These are phyloP conservation scores for Bilobella aurantiaca DNA, from an alignment of 1,140 invertebrate genomes.

Conservation along the genomic window DNA sequence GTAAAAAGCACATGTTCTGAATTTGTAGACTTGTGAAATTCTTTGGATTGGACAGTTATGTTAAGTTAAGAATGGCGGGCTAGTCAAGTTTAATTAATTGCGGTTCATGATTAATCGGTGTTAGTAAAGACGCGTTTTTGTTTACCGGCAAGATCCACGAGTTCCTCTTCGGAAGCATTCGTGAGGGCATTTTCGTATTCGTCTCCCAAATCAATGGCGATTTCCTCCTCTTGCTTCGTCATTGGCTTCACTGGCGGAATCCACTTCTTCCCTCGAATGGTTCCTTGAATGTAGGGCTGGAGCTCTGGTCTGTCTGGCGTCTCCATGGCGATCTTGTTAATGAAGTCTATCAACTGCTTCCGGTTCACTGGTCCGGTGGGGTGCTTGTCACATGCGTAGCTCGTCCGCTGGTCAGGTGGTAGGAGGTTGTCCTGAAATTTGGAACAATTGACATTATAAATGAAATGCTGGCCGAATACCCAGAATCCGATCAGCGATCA, in stretches of 20 bases:
- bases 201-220: constrained; percentile 83
- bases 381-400: constrained; percentile 87
- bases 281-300: constrained; percentile 83
- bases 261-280: constrained; percentile 86
- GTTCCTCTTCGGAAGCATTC: constrained; percentile 88
- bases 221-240: constrained; percentile 76
- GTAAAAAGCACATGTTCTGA: no score
- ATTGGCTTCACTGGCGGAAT: constrained; percentile 66
- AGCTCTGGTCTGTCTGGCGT: constrained; percentile 94
- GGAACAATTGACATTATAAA: not conserved
- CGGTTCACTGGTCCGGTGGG: constrained; percentile 91
- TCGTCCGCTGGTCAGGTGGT: constrained; percentile 88
- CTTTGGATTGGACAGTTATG: no score
- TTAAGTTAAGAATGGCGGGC: no score
- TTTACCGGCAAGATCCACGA: constrained; percentile 94
- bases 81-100: no score
- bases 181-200: constrained; percentile 90
- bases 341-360: constrained; percentile 92
- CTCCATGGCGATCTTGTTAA: constrained; percentile 93
- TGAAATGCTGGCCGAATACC: not conserved
- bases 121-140: constrained; percentile 19
- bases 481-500: no score
- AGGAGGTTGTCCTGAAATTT: constrained; percentile 83
- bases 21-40: no score
- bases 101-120: not conserved